Evolutionary conservation across 2,888 invertebrate genomes (phyloP).

Genomic region (Orthosia cruda): DNA sequence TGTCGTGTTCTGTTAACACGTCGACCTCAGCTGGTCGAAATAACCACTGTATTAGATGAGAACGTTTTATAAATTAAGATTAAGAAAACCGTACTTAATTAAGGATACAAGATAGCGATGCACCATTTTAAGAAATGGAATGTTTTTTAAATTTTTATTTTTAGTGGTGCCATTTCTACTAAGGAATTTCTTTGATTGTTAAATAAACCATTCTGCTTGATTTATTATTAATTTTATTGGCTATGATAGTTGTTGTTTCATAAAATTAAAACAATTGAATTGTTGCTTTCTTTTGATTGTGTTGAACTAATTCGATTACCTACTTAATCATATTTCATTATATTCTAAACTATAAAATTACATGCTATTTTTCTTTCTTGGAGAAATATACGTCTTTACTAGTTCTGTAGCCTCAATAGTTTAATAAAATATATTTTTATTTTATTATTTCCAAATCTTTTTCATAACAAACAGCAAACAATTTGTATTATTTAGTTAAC

Average conservation of each 20-base stretch:
- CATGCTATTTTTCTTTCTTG: neutral
- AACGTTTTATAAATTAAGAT: too few species aligned
- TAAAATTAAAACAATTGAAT: conserved; percentile 3
- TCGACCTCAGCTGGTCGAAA: neutral
- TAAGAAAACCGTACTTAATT: too few species aligned
- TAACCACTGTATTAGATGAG: neutral
- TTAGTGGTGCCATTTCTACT: neutral
- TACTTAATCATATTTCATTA: neutral
- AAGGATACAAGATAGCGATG: too few species aligned
- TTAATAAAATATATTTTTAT: too few species aligned
- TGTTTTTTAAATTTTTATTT: neutral
- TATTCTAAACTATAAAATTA: neutral
- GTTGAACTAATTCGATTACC: conserved; percentile 12
- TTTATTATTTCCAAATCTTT: too few species aligned
- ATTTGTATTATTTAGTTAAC: too few species aligned
- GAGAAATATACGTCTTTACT: too few species aligned
- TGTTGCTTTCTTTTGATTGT: conserved; percentile 11
- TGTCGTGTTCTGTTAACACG: too few species aligned
- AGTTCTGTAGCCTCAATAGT: too few species aligned
- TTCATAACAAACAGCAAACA: too few species aligned
- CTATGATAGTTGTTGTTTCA: neutral
- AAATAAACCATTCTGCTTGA: neutral
- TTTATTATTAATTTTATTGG: neutral
- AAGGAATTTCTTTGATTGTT: neutral
- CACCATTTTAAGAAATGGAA: too few species aligned